phyloP scores from a whole-genome alignment of 2,888 invertebrate genomes.

The Erebia aethiops region DNA sequence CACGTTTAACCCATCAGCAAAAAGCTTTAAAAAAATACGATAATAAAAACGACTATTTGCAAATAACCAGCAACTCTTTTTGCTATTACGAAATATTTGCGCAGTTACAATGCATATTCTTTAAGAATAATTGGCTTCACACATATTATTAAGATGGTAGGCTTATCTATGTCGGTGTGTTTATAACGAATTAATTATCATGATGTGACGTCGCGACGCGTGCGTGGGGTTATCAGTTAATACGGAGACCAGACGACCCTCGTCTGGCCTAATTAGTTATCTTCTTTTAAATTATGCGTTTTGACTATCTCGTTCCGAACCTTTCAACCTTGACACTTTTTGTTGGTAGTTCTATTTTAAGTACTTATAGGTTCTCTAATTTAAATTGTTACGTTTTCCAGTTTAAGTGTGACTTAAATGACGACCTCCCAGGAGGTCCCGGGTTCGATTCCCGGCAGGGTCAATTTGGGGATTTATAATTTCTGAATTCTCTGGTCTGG shows the following conservation, averaged over 20 bases:
- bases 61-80: neutral
- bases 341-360: constrained; percentile 26
- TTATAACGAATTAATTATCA: constrained; percentile 44
- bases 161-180: constrained; percentile 33
- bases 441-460: too few relatives aligned
- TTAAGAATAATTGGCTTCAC: constrained; percentile 10
- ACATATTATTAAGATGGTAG: constrained; percentile 30
- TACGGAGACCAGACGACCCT: constrained; percentile 70
- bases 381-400: neutral
- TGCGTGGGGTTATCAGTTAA: constrained; percentile 68
- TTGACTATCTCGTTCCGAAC: constrained; percentile 36
- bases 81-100: constrained; percentile 20
- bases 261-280: constrained; percentile 75
- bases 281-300: constrained; percentile 51
- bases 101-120: constrained; percentile 23
- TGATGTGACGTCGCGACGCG: constrained; percentile 57
- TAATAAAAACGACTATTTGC: too few relatives aligned
- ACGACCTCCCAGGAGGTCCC: too few relatives aligned
- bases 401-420: too few relatives aligned
- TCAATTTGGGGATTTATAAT: too few relatives aligned
- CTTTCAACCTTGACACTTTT: constrained; percentile 52
- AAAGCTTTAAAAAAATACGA: too few relatives aligned
- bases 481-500: too few relatives aligned
- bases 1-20: too few relatives aligned
- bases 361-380: neutral